Evolutionary conservation across 2,888 invertebrate genomes (phyloP).

Genomic region (Drosophila yooni): DNA sequence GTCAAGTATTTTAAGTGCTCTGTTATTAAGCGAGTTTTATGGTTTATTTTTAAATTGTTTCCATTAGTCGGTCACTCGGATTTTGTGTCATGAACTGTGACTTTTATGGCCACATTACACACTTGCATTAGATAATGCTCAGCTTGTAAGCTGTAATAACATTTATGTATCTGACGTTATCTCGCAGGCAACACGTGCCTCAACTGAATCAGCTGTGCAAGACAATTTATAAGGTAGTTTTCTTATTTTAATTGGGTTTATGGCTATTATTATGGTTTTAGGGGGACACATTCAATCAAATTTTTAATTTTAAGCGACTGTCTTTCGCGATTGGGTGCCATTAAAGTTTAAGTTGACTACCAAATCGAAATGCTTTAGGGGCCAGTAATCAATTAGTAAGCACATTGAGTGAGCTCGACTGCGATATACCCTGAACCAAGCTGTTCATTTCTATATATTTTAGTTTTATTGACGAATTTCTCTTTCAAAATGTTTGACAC

Average conservation of each 20-base stretch:
- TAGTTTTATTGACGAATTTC: not conserved
- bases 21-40: conserved; percentile 49
- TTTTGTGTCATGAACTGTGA: conserved; percentile 67
- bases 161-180: conserved; percentile 15
- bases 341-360: conserved; percentile 4
- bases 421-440: not conserved
- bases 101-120: conserved; percentile 43
- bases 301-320: not conserved
- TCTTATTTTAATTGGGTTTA: conserved; percentile 21
- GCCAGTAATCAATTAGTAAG: not conserved
- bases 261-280: conserved; percentile 34
- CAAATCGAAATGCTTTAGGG: not conserved
- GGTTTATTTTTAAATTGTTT: not conserved
- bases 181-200: conserved; percentile 34
- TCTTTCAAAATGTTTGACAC: not conserved
- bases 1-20: conserved; percentile 24
- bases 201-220: conserved; percentile 16
- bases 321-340: conserved; percentile 2
- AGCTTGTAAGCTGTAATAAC: conserved; percentile 20
- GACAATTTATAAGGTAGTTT: rapidly evolving
- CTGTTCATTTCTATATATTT: not conserved
- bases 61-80: conserved; percentile 30
- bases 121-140: conserved; percentile 66
- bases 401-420: not conserved
- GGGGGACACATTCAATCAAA: conserved; percentile 9